Evolutionary conservation across 2,113 vertebrate genomes (phyloP).

Genomic region (Etia nguti): DNA sequence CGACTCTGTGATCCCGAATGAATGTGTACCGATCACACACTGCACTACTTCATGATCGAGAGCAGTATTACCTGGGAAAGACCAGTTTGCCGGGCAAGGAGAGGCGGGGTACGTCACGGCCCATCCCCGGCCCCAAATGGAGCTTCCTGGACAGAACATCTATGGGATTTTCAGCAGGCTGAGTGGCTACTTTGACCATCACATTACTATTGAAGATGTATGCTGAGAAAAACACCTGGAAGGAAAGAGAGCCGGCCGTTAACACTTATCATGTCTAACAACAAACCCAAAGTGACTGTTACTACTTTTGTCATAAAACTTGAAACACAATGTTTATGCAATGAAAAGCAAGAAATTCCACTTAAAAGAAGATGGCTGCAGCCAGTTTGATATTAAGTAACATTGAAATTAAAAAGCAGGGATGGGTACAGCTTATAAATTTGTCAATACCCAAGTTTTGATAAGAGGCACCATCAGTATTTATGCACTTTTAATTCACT

Average conservation of each 20-base stretch:
- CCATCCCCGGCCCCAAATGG: conserved; percentile 91
- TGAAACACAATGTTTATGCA: not conserved
- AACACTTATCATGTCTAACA: not conserved
- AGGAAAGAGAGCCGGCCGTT: not conserved
- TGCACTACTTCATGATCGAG: not conserved
- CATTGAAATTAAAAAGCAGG: not conserved
- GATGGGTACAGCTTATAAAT: not conserved
- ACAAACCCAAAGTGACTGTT: not conserved
- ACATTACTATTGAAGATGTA: conserved; percentile 99
- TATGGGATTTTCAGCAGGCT: conserved; percentile 96
- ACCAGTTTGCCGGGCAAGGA: conserved; percentile 97
- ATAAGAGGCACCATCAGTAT: not conserved
- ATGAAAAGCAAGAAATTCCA: not conserved
- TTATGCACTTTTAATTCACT: not conserved
- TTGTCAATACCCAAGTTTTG: not conserved
- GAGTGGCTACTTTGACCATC: conserved; percentile 99
- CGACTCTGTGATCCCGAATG: not conserved
- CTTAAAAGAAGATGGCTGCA: not conserved
- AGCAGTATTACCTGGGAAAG: conserved; percentile 85
- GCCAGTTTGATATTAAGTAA: not conserved
- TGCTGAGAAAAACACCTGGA: conserved; percentile 96
- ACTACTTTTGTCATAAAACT: not conserved
- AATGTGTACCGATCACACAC: not conserved
- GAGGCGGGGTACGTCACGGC: conserved; percentile 92
- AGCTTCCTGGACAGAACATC: conserved; percentile 96